These are phyloP conservation scores for Synergus itoensis DNA, from an alignment of 2,888 invertebrate genomes.

Conservation along the genomic window DNA sequence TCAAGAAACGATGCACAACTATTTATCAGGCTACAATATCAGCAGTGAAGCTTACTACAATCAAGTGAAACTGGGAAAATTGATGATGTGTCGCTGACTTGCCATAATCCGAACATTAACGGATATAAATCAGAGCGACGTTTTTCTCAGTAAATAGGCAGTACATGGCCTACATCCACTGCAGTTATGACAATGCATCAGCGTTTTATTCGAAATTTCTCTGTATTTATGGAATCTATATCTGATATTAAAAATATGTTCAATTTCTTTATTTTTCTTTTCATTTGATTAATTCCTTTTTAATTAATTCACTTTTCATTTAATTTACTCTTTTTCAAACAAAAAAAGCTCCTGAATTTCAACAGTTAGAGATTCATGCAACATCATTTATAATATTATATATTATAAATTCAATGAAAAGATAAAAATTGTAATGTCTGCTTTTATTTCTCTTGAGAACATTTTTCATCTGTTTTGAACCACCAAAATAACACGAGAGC, in stretches of 20 bases:
- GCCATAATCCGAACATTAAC: slow-evolving; percentile 35
- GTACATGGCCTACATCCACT: background rate
- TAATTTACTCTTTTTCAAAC: too few relatives aligned
- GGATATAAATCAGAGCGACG: slow-evolving; percentile 35
- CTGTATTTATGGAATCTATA: background rate
- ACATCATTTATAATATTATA: too few relatives aligned
- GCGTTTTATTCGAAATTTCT: background rate
- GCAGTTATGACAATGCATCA: slow-evolving; percentile 5
- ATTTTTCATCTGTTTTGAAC: background rate
- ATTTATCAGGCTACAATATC: slow-evolving; percentile 24
- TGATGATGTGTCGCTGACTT: slow-evolving; percentile 32
- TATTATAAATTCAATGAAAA: too few relatives aligned
- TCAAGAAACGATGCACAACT: background rate
- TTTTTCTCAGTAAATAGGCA: slow-evolving; percentile 22
- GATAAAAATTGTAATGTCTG: too few relatives aligned
- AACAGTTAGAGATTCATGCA: too few relatives aligned
- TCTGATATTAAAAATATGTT: background rate
- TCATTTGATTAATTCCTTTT: too few relatives aligned
- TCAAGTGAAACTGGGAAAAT: slow-evolving; percentile 33
- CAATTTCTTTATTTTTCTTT: too few relatives aligned
- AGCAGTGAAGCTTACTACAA: slow-evolving; percentile 23
- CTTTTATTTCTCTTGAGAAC: too few relatives aligned
- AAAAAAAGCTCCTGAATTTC: too few relatives aligned
- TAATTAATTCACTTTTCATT: too few relatives aligned
- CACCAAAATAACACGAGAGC: slow-evolving; percentile 1